These are phyloP conservation scores for Andrena minutula DNA, from an alignment of 2,888 invertebrate species.

Conservation along the genomic window DNA sequence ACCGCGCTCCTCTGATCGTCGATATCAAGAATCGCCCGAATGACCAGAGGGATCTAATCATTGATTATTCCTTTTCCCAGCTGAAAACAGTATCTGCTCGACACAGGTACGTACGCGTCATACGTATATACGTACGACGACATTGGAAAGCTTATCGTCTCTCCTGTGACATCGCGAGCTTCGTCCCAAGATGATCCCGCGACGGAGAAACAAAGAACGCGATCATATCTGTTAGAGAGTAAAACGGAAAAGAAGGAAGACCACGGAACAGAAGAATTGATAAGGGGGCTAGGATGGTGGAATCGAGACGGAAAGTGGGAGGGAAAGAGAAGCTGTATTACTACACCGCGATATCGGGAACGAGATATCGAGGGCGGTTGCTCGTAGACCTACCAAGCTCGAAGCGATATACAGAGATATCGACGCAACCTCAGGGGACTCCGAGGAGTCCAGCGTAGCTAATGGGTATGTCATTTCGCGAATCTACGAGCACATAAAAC, in stretches of 20 bases:
- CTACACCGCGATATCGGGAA: constrained; percentile 57
- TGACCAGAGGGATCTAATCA: constrained; percentile 31
- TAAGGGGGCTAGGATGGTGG: constrained; percentile 5
- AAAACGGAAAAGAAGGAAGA: neutral
- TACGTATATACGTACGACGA: neutral
- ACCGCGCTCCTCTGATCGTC: neutral
- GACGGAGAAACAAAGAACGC: constrained; percentile 30
- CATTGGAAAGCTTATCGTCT: neutral
- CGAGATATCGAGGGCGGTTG: constrained; percentile 56
- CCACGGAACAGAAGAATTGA: constrained; percentile 27
- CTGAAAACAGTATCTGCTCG: neutral
- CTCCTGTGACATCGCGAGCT: constrained; percentile 4
- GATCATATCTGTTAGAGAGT: constrained; percentile 33
- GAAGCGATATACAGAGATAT: constrained; percentile 64
- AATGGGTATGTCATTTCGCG: constrained; percentile 68
- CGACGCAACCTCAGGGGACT: constrained; percentile 53
- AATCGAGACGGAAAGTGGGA: neutral
- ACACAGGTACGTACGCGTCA: neutral
- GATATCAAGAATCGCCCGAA: constrained; percentile 13
- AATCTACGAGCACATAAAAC: constrained; percentile 66
- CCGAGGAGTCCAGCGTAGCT: constrained; percentile 47
- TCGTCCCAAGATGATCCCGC: constrained; percentile 18
- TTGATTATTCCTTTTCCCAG: neutral
- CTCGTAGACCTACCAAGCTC: constrained; percentile 48
- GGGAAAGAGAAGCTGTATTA: constrained; percentile 40